phyloP scores from a whole-genome alignment of 2,113 vertebrate species.

The Danionella cerebrum region DNA sequence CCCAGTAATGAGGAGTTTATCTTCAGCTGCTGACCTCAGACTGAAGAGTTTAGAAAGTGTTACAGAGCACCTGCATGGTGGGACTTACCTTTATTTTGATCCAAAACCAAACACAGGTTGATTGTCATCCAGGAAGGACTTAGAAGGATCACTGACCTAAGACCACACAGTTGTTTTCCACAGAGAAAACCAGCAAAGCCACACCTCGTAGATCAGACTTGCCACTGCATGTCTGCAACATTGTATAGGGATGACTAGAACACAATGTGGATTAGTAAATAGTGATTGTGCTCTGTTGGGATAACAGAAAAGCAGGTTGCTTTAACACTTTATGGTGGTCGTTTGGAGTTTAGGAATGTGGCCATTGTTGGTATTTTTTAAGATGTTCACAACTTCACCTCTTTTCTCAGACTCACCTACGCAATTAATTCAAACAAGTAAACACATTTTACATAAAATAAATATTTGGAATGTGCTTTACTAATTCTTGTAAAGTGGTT shows the following conservation, averaged over 20 bases:
- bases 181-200: neutral
- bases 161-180: slow-evolving; percentile 7
- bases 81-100: neutral
- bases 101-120: neutral
- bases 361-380: too few relatives aligned
- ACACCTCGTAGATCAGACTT: neutral
- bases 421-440: too few relatives aligned
- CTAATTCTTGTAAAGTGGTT: too few relatives aligned
- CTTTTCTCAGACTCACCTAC: too few relatives aligned
- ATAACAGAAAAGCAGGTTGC: neutral
- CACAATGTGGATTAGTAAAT: neutral
- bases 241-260: neutral
- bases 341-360: neutral
- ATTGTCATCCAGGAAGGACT: neutral
- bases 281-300: slow-evolving; percentile 1
- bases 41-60: neutral
- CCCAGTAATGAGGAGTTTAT: neutral
- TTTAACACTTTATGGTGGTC: neutral
- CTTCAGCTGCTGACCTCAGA: neutral
- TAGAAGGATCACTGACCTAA: neutral
- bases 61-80: slow-evolving; percentile 9
- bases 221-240: neutral
- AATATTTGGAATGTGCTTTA: too few relatives aligned
- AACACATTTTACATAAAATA: too few relatives aligned
- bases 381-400: neutral